Conservation (phyloP, 2,797 vertebrate species). For the Pseudochromis fuscus region DNA sequence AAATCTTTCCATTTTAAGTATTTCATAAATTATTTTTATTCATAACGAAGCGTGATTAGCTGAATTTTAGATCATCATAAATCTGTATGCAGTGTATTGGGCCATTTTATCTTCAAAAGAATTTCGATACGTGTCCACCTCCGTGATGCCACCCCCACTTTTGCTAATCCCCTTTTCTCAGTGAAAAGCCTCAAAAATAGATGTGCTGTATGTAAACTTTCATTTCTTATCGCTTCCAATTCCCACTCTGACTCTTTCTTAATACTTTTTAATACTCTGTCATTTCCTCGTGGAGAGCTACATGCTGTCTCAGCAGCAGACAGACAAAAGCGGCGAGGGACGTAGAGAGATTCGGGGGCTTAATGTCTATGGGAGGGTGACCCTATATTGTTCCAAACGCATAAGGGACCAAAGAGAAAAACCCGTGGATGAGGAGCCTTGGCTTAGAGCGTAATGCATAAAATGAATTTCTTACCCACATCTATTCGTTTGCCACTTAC, state of each 20-base stretch:
- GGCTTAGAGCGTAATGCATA: slow-evolving; percentile 76
- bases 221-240: slow-evolving; percentile 71
- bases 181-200: slow-evolving; percentile 64
- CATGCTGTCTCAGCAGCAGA: slow-evolving; percentile 76
- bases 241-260: slow-evolving; percentile 62
- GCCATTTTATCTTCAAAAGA: slow-evolving; percentile 33
- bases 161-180: slow-evolving; percentile 62
- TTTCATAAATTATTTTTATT: slow-evolving; percentile 4
- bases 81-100: slow-evolving; percentile 5
- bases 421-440: slow-evolving; percentile 55
- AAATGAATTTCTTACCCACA: slow-evolving; percentile 73
- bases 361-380: slow-evolving; percentile 75
- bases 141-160: slow-evolving; percentile 25
- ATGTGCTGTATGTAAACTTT: slow-evolving; percentile 68
- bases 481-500: slow-evolving; percentile 58
- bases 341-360: slow-evolving; percentile 67
- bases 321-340: slow-evolving; percentile 72
- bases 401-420: slow-evolving; percentile 67
- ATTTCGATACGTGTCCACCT: slow-evolving; percentile 38
- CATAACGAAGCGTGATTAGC: not conserved
- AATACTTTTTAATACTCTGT: slow-evolving; percentile 74
- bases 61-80: slow-evolving; percentile 26
- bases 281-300: slow-evolving; percentile 61
- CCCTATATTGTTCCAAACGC: slow-evolving; percentile 76
- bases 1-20: slow-evolving; percentile 24